Percentiles rank a stretch among this genome's conserved stretches.
These are phyloP conservation scores for Ischnura elegans DNA, from an alignment of 2,888 invertebrate genomes.

Conservation along the genomic window DNA sequence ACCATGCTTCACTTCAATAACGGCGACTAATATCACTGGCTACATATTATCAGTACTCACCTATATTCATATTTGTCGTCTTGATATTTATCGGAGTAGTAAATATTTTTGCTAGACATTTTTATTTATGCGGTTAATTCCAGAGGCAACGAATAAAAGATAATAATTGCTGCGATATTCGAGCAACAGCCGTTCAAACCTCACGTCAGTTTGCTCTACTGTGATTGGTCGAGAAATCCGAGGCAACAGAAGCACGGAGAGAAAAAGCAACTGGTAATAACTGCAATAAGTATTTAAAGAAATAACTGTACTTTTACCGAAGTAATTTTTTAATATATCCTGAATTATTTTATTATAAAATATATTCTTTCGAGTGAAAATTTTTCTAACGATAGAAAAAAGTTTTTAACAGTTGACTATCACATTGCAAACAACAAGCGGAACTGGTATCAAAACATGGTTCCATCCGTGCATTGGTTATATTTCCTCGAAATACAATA, in stretches of 20 bases:
- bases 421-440: not conserved
- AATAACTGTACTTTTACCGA: no score
- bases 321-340: no score
- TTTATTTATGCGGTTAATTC: not conserved
- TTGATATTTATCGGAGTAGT: constrained; percentile 95
- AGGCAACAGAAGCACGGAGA: not conserved
- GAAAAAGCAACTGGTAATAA: not conserved
- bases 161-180: not conserved
- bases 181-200: constrained; percentile 31
- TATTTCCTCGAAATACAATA: no score
- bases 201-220: not conserved
- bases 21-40: not conserved
- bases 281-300: not conserved
- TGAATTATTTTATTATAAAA: no score
- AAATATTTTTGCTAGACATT: constrained; percentile 84
- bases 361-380: not conserved
- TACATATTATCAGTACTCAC: constrained; percentile 79
- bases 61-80: constrained; percentile 96
- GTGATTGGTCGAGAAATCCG: constrained; percentile 40
- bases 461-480: no score
- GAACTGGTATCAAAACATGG: not conserved
- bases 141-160: not conserved
- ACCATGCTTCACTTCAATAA: not conserved
- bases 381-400: not conserved
- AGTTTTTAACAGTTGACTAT: not conserved